Evolutionary conservation across 2,113 vertebrate species (phyloP), one percentile per base, ranked within the genome.

Genomic region (Gyps fulvus): DNA sequence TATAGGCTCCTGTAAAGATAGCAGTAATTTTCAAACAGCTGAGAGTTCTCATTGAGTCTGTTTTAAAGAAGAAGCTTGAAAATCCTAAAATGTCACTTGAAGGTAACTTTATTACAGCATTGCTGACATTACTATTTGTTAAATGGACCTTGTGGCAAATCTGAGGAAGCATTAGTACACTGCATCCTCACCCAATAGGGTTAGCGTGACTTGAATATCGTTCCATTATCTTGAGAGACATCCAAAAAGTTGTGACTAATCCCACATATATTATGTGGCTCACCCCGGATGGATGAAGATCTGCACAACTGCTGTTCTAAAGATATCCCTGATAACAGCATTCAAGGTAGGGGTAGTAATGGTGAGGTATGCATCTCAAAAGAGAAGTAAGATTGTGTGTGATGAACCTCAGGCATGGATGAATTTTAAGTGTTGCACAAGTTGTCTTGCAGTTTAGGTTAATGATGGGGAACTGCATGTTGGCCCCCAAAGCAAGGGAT

Each of bases 21-120:
- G 99, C 99, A 6, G 99, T 99, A 62, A 99, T 99, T 98, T 99
- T 99, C 96, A 99, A 99, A 96, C 99, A 99, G 67, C 97, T 99
- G 72, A 98, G 99, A 95, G 98, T 98, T 90, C 99, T 99, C 72
- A 99, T 99, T 93, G 99, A 99, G 78, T 99, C 98, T 47, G 98
- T 99, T 93, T 98, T 99, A 73, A 99, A 99, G 93, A 98, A 98
- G 98, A 99, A 99, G 93, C 98, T 99, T 90, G 98, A 99, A 97
- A 99, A 99, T 95, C 99, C 99, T 10, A 99, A 99, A 97, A 99
- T 99, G 98, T 99, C 98, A 36, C 98, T 99, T 80, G 99, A 99
- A 99, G 99, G 99, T 99, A 99, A 98, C 85, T 96, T 85, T 63
- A 36, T 66, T 77, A 13, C 54, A 87, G 11, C 54, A 49, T 11